These are phyloP conservation scores for Varanus komodoensis DNA, from an alignment of 2,113 vertebrate species.

Conservation along the genomic window DNA sequence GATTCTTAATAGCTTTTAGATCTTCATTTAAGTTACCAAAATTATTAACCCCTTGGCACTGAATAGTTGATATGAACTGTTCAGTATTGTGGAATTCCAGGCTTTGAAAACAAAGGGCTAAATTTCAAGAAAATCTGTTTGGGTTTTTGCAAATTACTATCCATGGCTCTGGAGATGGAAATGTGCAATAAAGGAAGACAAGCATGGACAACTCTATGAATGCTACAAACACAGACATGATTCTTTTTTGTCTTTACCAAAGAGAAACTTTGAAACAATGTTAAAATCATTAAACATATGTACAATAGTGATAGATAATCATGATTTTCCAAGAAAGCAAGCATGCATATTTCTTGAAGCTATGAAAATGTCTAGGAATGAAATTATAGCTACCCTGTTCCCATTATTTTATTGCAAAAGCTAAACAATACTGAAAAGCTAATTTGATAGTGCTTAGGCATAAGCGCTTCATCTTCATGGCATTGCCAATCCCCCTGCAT, in stretches of 20 bases:
- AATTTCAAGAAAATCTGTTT: constrained; percentile 37
- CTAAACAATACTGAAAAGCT: constrained; percentile 22
- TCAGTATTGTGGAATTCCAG: constrained; percentile 54
- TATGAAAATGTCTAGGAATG: constrained; percentile 26
- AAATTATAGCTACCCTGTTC: not conserved
- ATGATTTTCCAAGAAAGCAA: constrained; percentile 28
- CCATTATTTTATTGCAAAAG: constrained; percentile 3
- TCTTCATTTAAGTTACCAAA: constrained; percentile 43
- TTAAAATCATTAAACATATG: not conserved
- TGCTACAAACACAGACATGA: constrained; percentile 28
- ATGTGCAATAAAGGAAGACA: constrained; percentile 36
- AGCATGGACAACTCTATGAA: constrained; percentile 40
- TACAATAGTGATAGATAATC: constrained; percentile 6
- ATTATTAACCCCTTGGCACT: constrained; percentile 54
- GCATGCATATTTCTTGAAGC: constrained; percentile 22
- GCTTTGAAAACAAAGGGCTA: constrained; percentile 42
- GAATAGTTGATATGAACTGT: constrained; percentile 57
- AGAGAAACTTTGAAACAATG: constrained; percentile 26
- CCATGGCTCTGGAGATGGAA: constrained; percentile 33
- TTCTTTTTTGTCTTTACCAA: constrained; percentile 40
- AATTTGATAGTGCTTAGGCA: constrained; percentile 36
- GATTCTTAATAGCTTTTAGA: constrained; percentile 60
- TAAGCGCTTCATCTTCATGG: constrained; percentile 43
- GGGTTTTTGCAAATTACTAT: constrained; percentile 62
- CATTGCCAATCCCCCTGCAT: constrained; percentile 46